Percentiles rank a stretch among this genome's conserved stretches.
Conservation (phyloP, 2,797 vertebrate genomes). For the Furcifer pardalis region DNA sequence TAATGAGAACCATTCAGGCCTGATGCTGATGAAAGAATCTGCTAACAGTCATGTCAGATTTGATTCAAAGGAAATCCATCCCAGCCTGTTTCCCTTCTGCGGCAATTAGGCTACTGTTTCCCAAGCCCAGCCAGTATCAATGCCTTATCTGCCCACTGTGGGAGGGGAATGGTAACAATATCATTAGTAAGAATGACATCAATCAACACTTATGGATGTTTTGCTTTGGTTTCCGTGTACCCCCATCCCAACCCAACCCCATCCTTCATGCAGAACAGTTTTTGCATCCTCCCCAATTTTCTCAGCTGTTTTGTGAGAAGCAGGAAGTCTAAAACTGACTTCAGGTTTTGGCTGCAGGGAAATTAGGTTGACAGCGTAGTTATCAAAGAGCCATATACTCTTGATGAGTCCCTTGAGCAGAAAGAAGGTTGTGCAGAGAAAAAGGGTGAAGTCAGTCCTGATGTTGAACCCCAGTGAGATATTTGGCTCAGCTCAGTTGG, state of each 20-base stretch:
- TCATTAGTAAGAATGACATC: constrained; percentile 59
- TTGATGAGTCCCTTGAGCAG: too few relatives aligned
- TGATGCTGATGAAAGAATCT: constrained; percentile 59
- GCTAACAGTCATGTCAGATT: constrained; percentile 59
- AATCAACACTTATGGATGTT: constrained; percentile 50
- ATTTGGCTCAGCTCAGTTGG: too few relatives aligned
- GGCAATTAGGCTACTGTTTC: constrained; percentile 59
- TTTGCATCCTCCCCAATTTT: background rate
- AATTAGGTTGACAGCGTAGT: background rate
- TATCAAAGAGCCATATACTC: too few relatives aligned
- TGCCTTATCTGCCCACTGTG: constrained; percentile 55
- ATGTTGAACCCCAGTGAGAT: too few relatives aligned
- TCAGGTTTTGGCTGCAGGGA: background rate
- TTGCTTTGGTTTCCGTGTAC: constrained; percentile 19
- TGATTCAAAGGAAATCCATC: constrained; percentile 60
- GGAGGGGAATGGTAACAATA: constrained; percentile 38
- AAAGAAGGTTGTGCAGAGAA: too few relatives aligned
- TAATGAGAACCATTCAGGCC: constrained; percentile 52
- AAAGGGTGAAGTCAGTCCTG: too few relatives aligned
- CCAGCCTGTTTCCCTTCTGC: constrained; percentile 57
- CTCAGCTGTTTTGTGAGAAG: background rate
- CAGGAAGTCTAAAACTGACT: background rate
- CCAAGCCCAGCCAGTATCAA: constrained; percentile 57
- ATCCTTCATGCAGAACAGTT: background rate
- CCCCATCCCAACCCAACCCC: background rate